These are phyloP conservation scores for Bactericera cockerelli DNA, from an alignment of 1,140 invertebrate species.

Conservation along the genomic window DNA sequence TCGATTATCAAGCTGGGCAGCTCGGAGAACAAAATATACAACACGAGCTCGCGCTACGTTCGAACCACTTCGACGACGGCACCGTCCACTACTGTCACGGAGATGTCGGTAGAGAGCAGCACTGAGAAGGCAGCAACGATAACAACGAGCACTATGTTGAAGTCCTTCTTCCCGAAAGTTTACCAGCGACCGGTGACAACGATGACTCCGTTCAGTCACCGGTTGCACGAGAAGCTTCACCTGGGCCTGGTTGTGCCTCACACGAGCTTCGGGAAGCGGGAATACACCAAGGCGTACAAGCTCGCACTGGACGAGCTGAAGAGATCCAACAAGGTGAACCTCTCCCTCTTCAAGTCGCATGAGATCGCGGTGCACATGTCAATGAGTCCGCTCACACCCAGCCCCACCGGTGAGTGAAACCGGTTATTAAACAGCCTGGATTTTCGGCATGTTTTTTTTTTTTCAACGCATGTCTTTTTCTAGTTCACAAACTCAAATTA, in stretches of 20 bases:
- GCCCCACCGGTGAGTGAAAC: constrained; percentile 51
- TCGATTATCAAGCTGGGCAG: neutral
- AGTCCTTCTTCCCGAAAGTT: neutral
- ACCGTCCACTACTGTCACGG: neutral
- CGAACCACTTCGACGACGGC: neutral
- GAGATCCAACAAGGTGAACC: constrained; percentile 35
- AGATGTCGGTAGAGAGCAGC: too few relatives aligned
- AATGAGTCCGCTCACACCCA: constrained; percentile 57
- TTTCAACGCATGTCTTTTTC: neutral
- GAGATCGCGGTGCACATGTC: constrained; percentile 48
- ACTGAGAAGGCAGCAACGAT: neutral
- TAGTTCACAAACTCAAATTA: neutral
- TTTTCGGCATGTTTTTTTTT: neutral
- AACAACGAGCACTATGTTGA: neutral
- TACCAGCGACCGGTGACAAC: neutral
- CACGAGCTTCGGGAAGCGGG: constrained; percentile 53
- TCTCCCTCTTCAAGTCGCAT: constrained; percentile 45
- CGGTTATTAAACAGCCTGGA: neutral
- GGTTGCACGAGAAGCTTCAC: constrained; percentile 15
- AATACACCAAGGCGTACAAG: constrained; percentile 52
- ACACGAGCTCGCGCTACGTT: neutral
- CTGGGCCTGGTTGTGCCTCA: constrained; percentile 38
- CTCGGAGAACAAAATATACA: neutral
- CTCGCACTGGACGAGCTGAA: constrained; percentile 45
- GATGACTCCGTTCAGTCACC: neutral